Evolutionary conservation across 2,797 vertebrate species (phyloP).

Genomic region (Ciconia nigra): DNA sequence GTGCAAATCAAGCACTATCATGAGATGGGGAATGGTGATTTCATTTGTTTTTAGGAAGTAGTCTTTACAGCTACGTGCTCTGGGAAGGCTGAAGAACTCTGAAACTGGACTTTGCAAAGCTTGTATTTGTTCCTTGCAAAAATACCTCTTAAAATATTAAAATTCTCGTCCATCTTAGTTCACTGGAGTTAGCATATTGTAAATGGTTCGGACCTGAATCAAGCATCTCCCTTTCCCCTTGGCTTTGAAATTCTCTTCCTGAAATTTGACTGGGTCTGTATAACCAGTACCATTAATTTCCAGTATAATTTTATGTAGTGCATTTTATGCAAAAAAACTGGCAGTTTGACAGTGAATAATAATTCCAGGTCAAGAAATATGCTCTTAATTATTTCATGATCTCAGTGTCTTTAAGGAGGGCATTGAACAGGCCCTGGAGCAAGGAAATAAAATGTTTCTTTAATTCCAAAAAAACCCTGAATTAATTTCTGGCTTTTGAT

Average conservation of each 20-base stretch:
- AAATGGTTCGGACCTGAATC: background rate
- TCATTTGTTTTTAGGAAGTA: background rate
- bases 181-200: background rate
- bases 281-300: background rate
- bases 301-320: background rate
- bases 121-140: background rate
- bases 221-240: background rate
- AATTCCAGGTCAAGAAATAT: slow-evolving; percentile 31
- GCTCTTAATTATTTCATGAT: slow-evolving; percentile 35
- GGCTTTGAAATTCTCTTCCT: background rate
- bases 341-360: slow-evolving; percentile 1
- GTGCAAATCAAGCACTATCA: background rate
- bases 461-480: background rate
- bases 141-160: background rate
- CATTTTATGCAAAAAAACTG: background rate
- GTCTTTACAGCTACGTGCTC: background rate
- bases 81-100: background rate
- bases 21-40: background rate
- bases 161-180: background rate
- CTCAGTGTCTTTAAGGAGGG: slow-evolving; percentile 9
- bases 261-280: background rate
- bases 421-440: background rate
- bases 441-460: background rate
- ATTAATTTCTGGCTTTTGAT: background rate
- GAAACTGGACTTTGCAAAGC: background rate